phyloP scores from a whole-genome alignment of 2,797 vertebrate species.

The Squalus acanthias region DNA sequence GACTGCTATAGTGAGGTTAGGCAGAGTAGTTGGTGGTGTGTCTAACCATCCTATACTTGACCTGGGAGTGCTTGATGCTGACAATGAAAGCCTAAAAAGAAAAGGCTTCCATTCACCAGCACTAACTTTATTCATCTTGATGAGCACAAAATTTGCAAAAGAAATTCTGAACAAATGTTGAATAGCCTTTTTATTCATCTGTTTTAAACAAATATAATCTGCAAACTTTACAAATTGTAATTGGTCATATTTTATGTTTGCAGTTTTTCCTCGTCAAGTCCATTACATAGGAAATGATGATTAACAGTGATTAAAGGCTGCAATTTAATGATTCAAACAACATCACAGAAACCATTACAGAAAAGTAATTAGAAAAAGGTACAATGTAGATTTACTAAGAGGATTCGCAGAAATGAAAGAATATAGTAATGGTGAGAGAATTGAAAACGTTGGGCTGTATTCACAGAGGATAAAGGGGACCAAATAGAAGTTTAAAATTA shows the following conservation, averaged over 20 bases:
- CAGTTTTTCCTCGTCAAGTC: neutral
- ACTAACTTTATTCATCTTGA: neutral
- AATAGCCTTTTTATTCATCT: neutral
- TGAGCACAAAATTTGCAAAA: neutral
- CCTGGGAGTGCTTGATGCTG: neutral
- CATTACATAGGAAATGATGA: neutral
- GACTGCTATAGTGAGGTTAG: neutral
- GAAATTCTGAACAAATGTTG: neutral
- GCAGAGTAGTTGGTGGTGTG: neutral
- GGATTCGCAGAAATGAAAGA: neutral
- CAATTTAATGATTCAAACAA: neutral
- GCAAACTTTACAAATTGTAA: neutral
- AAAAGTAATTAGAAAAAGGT: neutral
- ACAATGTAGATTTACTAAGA: neutral
- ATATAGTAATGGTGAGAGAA: neutral
- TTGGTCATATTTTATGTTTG: neutral
- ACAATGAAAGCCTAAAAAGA: neutral
- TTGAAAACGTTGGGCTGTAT: neutral
- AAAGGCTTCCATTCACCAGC: neutral
- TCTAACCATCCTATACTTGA: neutral
- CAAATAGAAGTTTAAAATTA: neutral
- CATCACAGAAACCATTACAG: neutral
- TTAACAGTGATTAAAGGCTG: neutral
- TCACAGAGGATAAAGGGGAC: neutral
- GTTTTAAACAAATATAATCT: neutral